phyloP scores from a whole-genome alignment of 2,113 vertebrate genomes.

The Elephas maximus region DNA sequence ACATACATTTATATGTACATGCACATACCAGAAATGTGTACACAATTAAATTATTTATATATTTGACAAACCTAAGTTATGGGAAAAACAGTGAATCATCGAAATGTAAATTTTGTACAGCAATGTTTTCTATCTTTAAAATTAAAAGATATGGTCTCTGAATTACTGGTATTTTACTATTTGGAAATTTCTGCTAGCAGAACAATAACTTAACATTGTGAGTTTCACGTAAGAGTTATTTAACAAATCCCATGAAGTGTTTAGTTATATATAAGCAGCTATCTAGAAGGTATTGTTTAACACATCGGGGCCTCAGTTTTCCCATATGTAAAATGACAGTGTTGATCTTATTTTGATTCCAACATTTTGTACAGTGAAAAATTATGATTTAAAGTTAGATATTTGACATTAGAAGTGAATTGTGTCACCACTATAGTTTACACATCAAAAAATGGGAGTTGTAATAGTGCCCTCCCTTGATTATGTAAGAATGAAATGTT shows the following conservation, averaged over 20 bases:
- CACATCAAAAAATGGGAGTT: neutral
- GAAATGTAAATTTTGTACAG: constrained; percentile 24
- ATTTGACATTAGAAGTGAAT: neutral
- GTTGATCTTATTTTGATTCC: neutral
- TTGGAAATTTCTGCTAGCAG: constrained; percentile 68
- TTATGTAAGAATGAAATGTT: neutral
- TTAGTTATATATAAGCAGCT: neutral
- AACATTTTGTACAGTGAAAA: neutral
- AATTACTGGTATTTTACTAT: neutral
- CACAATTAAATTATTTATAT: neutral
- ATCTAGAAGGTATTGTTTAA: neutral
- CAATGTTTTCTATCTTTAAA: neutral
- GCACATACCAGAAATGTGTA: neutral
- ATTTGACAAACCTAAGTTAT: neutral
- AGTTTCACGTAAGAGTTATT: constrained; percentile 67
- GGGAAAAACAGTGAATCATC: neutral
- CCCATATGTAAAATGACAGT: neutral
- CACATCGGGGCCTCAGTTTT: neutral
- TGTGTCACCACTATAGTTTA: neutral
- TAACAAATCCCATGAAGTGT: constrained; percentile 5
- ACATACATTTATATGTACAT: neutral
- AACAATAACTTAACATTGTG: neutral
- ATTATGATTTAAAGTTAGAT: neutral
- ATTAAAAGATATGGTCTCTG: neutral
- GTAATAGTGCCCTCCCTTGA: neutral